Percentiles rank a stretch among this genome's conserved stretches.
Evolutionary conservation across 2,113 vertebrate species (phyloP).

Genomic region (Thalassarche chlororhynchos): DNA sequence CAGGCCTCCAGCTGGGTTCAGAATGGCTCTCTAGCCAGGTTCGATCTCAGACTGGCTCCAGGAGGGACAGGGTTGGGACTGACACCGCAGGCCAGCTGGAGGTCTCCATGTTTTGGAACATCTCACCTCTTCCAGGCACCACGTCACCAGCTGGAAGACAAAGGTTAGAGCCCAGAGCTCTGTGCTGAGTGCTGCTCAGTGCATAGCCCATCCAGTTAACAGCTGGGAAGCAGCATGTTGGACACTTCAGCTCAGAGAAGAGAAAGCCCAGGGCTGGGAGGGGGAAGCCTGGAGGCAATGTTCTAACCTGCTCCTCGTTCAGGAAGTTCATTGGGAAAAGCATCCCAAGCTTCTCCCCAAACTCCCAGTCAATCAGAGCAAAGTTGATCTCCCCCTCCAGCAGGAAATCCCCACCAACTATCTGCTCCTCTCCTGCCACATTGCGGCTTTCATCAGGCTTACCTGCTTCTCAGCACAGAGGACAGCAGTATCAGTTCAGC

Average conservation of each 20-base stretch:
- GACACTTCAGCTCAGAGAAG: background rate
- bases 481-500: background rate
- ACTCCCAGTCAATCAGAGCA: background rate
- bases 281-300: background rate
- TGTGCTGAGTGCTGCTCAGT: background rate
- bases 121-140: background rate
- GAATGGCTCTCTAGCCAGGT: background rate
- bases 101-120: background rate
- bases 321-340: background rate
- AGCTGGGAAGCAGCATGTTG: rapidly evolving
- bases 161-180: background rate
- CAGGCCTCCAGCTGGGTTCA: background rate
- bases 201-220: rapidly evolving
- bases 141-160: background rate
- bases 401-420: background rate
- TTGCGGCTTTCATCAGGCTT: background rate
- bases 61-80: background rate
- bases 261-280: background rate
- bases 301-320: background rate
- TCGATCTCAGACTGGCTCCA: background rate
- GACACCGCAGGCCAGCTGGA: background rate
- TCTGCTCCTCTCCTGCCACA: background rate
- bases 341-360: background rate
- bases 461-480: background rate
- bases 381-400: background rate